Evolutionary conservation across 2,888 invertebrate species (phyloP), one percentile per base, ranked within the genome.

Genomic region (Prionchulus punctatus): DNA sequence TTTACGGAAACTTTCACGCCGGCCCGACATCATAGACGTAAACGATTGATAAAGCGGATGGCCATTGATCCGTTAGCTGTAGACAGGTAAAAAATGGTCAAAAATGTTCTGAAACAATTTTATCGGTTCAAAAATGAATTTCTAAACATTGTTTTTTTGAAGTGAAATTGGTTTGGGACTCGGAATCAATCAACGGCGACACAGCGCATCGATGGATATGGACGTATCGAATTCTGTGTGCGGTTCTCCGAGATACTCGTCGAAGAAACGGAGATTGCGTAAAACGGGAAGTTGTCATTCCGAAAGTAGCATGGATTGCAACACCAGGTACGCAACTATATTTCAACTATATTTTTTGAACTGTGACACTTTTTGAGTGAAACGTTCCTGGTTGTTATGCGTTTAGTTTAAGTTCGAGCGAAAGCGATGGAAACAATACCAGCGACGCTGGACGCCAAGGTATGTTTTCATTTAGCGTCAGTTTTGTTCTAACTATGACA

Each of bases 1-100:
- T 56, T 56, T 28, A 54, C 56, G 7, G 56, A 56, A 21, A 56
- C 50, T 43, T 25, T 47, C 3, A 51, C 56, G 25, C 56, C 56
- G 36, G 56, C 56, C 15, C 43, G 28, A 3, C 25, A 30, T 2
- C 21, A 48, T 21, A 36, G 23, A 2, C 51, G 30, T 18, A 56
- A 56, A 26, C 43, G 52, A 26, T 27, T 56, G 31, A 56, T 48
- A 3, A 56, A 56, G 23, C 4, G 28, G 26, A 50, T 50, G 56
- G 50, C 51, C 7, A 52, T 50, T 4, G 56, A 56, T 55, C 28
- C 4, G 12, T 30, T 18, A 18, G 18, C 18, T 18, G 36, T 7
- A 36, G 36, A 36, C 36, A 36, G 36, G 36, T 36, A 36, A 36
- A 18, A 36, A 36, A 36, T 7, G 36, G 36, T 36, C 36, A 36